phyloP scores from a whole-genome alignment of 2,888 invertebrate species.

The Bellardia bayeri region DNA sequence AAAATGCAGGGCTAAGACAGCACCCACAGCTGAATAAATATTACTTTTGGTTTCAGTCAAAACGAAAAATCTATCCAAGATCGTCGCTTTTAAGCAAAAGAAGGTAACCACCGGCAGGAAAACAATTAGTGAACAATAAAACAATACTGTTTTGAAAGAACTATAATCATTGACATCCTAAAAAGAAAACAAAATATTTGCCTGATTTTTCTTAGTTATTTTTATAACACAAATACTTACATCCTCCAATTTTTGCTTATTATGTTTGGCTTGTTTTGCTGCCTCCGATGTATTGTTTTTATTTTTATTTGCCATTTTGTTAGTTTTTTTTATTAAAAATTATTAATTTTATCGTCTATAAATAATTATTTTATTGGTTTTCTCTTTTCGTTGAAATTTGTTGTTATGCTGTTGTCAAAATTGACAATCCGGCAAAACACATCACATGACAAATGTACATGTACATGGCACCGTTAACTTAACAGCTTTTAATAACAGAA shows the following conservation, averaged over 20 bases:
- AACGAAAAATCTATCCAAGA: conserved; percentile 88
- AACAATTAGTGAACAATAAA: conserved; percentile 91
- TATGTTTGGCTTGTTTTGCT: conserved; percentile 51
- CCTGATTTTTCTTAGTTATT: not conserved
- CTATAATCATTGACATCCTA: conserved; percentile 87
- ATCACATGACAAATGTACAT: conserved; percentile 56
- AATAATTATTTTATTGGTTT: conserved; percentile 23
- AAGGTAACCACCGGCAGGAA: conserved; percentile 90
- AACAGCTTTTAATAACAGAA: conserved; percentile 18
- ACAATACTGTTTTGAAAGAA: conserved; percentile 90
- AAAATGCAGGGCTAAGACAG: conserved; percentile 90
- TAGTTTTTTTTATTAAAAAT: conserved; percentile 26
- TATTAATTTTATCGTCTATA: conserved; percentile 12
- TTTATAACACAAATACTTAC: conserved; percentile 56
- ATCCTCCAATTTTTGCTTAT: conserved; percentile 64
- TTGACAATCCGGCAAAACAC: conserved; percentile 63
- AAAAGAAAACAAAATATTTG: conserved; percentile 8
- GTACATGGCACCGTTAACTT: conserved; percentile 33
- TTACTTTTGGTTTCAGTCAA: conserved; percentile 87
- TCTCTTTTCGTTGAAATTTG: conserved; percentile 14
- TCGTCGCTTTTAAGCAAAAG: conserved; percentile 88
- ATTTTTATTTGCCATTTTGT: conserved; percentile 69
- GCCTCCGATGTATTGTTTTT: conserved; percentile 49
- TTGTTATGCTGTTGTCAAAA: conserved; percentile 52
- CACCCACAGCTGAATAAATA: conserved; percentile 91